These are phyloP conservation scores for Umimayanthus kanabou DNA, from an alignment of 92 coral and sea anemone species.

Conservation along the genomic window DNA sequence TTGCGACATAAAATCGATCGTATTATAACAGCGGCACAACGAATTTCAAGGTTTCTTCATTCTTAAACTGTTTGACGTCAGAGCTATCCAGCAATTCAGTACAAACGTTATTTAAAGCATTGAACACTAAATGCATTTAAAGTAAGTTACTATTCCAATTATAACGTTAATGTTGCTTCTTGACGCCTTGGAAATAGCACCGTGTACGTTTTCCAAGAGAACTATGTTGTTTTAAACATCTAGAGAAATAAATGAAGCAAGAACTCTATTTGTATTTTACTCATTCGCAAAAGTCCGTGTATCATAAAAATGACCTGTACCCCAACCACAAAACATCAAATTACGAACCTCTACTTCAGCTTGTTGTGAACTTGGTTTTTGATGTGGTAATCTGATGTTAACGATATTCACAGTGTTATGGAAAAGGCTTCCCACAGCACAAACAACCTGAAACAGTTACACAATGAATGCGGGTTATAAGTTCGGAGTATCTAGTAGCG, in stretches of 20 bases:
- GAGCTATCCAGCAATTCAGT: too few relatives aligned
- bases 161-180: background rate
- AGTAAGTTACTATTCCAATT: background rate
- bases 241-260: background rate
- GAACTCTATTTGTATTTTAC: too few relatives aligned
- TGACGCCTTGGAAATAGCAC: too few relatives aligned
- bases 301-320: too few relatives aligned
- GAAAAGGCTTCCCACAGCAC: constrained; percentile 88
- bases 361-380: background rate
- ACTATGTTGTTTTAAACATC: too few relatives aligned
- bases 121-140: too few relatives aligned
- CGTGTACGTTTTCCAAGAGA: background rate
- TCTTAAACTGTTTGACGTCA: too few relatives aligned
- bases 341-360: constrained; percentile 5
- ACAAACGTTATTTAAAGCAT: too few relatives aligned
- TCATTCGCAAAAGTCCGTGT: background rate
- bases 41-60: too few relatives aligned
- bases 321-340: background rate
- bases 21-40: too few relatives aligned
- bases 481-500: background rate
- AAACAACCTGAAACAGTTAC: constrained; percentile 58
- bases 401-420: constrained; percentile 82
- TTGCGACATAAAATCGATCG: too few relatives aligned
- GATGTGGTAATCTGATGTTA: constrained; percentile 64
- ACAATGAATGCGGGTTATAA: background rate